These are phyloP conservation scores for Anas bahamensis DNA, from an alignment of 2,797 vertebrate genomes.

Conservation along the genomic window DNA sequence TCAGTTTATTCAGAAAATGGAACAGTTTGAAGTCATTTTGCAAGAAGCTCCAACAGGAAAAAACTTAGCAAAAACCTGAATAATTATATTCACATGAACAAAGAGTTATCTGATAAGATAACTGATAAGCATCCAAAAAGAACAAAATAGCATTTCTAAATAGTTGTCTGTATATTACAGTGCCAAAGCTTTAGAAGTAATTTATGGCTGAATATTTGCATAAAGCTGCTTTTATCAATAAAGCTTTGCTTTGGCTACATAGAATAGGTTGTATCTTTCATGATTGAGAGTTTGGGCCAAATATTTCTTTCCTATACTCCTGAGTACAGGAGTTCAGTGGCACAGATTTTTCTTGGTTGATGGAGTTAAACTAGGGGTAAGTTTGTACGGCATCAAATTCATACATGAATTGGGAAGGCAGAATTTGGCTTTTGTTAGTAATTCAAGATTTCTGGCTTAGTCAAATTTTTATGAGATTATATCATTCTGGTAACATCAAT, in stretches of 20 bases:
- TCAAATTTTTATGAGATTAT: neutral
- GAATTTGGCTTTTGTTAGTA: neutral
- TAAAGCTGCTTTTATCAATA: neutral
- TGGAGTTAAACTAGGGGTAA: neutral
- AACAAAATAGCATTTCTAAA: conserved; percentile 28
- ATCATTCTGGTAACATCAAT: neutral
- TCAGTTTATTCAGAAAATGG: conserved; percentile 28
- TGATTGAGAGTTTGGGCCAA: neutral
- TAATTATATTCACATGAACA: conserved; percentile 46
- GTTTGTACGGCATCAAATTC: neutral
- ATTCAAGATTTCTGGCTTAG: neutral
- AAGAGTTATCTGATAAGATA: conserved; percentile 47
- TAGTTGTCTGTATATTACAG: neutral
- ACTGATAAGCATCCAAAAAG: conserved; percentile 26
- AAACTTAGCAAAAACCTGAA: conserved; percentile 37
- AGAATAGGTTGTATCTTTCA: neutral
- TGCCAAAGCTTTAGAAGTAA: neutral
- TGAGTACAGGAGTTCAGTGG: neutral
- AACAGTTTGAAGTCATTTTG: conserved; percentile 8
- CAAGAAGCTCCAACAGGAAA: conserved; percentile 36
- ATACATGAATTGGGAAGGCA: neutral
- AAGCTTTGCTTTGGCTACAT: neutral
- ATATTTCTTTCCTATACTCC: neutral
- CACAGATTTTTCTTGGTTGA: neutral
- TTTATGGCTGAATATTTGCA: neutral